Evolutionary conservation across 2,888 invertebrate species (phyloP), one percentile per base, ranked within the genome.

Genomic region (Dasypogon diadema): DNA sequence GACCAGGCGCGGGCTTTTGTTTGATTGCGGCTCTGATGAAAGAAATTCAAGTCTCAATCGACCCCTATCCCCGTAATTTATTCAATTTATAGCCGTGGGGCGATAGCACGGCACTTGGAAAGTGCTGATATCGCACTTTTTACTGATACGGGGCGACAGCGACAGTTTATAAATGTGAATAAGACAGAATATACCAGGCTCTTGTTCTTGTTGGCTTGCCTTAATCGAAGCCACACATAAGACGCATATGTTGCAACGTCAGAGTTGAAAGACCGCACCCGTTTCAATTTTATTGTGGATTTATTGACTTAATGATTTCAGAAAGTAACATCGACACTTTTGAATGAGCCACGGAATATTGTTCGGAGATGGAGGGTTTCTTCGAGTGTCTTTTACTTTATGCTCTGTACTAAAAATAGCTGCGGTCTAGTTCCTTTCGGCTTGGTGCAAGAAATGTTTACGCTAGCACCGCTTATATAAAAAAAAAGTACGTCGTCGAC

Each of bases 251-350:
- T n/a, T 54, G 54, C 70, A 70, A 21, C 14, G 70, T 16, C 14
- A 24, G 48, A 68, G 54, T 70, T 54, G 54, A 70, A 70, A 70
- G 70, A 70, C 70, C 70, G 51, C 54, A 70, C 26, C 34, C 70
- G 51, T 70, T 26, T 54, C 22, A 37, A n/a, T 54, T 70, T 70
- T 54, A 70, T 70, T 70, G 70, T 54, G 16, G 51, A 54, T 70
- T 70, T 70, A 70, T 70, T 70, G 70, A 70, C 54, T 70, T 54
- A 70, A 54, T 54, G 70, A 70, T 70, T 70, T 51, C 51, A 30
- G 65, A 65, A 34, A 54, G 70, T 54, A 21, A 70, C 56, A 12
- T 42, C 54, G 54, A 30, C 30, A 30, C 70, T 51, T 16, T 54
- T 16, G 54, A 30, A 30, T 30, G 68, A 14, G 63, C 63, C 48